Evolutionary conservation across 2,113 vertebrate genomes (phyloP), one percentile per base, ranked within the genome.

Genomic region (Delphinapterus leucas): DNA sequence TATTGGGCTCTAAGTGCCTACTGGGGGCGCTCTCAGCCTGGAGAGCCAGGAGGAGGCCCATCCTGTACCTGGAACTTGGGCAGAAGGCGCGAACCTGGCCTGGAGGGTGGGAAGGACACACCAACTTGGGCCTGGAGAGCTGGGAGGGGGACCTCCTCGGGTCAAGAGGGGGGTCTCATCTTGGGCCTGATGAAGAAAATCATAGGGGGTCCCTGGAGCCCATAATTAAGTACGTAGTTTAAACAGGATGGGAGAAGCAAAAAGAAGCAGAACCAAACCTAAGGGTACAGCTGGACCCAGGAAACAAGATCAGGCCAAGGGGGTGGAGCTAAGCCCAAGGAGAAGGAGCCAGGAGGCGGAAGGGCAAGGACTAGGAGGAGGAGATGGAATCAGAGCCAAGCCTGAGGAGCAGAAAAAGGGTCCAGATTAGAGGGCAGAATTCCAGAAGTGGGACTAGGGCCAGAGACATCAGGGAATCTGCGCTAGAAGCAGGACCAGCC

Each of bases 141-240:
- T 36, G 53, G 31, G 15, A 47, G 67, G 33, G 11, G 25, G 11
- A n/a, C 18, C 28, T 17, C 63, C 18, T 63, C 31, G 28, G 15
- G 53, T 44, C n/a, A 23, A 36, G 58, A 76, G 71, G 63, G 63
- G 13, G 6, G 14, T 1, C 23, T 36, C 63, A 44, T 25, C 63
- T 84, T 44, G 53, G 17, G n/a, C 38, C 71, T 18, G 9, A 87
- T 15, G 38, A 81, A 38, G 20, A 63, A 84, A 58, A 53, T 13
- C 9, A 28, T 6, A 26, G 28, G 6, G 33, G 2, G 18, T 7
- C 21, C 14, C 11, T 1, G 0, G 36, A 83, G 33, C 58, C 31
- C 25, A 18, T 31, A 23, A 67, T 26, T 5, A 71, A 36, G 41
- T 9, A 74, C 5, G n/a, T 7, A 58, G 38, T 36, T 13, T 12